A percentile compares a stretch with the other conserved stretches of the same genome.
Conservation (phyloP, 2,888 invertebrate species). For the Carterocephalus palaemon region DNA sequence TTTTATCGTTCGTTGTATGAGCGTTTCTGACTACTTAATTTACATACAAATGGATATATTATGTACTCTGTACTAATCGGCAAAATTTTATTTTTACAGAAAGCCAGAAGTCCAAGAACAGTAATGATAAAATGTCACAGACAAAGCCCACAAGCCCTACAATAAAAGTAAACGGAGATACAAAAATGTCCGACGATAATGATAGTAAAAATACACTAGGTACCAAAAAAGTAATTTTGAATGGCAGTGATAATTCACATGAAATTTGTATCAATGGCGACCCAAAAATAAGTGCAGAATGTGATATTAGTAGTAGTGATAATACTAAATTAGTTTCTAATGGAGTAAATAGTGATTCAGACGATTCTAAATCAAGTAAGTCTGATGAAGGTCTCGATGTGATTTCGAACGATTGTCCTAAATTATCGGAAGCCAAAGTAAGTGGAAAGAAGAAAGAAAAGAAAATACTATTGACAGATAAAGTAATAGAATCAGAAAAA, state of each 20-base stretch:
- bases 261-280: constrained; percentile 64
- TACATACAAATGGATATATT: too few species aligned
- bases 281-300: constrained; percentile 66
- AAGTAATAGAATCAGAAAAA: constrained; percentile 50
- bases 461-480: constrained; percentile 52
- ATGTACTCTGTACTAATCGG: too few species aligned
- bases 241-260: constrained; percentile 57
- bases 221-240: constrained; percentile 72
- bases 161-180: constrained; percentile 59
- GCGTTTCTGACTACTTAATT: too few species aligned
- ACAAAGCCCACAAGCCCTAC: constrained; percentile 45
- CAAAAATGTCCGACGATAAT: constrained; percentile 49
- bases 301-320: constrained; percentile 77
- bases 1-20: too few species aligned
- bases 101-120: constrained; percentile 52
- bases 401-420: constrained; percentile 42
- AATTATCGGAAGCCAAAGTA: constrained; percentile 46
- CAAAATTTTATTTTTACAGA: constrained; percentile 49
- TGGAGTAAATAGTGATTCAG: constrained; percentile 66
- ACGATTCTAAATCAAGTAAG: constrained; percentile 62
- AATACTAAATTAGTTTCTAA: constrained; percentile 74
- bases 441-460: constrained; percentile 63
- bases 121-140: constrained; percentile 56
- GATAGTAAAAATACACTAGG: constrained; percentile 54
- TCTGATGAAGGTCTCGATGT: constrained; percentile 55